Conservation (phyloP, 2,888 invertebrate species). For the Hylaea fasciaria region DNA sequence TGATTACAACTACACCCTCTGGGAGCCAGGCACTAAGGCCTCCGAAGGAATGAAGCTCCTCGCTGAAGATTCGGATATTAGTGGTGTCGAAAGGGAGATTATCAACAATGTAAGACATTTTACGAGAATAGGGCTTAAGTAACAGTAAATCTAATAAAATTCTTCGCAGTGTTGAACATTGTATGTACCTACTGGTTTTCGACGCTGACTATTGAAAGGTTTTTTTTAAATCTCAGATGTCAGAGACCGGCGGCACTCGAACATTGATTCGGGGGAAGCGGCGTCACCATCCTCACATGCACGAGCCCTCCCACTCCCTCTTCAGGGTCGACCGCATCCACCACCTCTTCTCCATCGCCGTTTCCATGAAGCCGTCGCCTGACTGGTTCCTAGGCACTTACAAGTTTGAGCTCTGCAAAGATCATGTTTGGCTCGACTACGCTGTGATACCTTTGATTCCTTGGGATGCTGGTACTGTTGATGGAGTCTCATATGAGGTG, state of each 20-base stretch:
- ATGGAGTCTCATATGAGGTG: slow-evolving; percentile 78
- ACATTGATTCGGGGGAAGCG: slow-evolving; percentile 73
- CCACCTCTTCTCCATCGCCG: slow-evolving; percentile 72
- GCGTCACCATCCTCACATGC: slow-evolving; percentile 74
- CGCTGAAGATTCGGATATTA: slow-evolving; percentile 61
- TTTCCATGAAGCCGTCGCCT: slow-evolving; percentile 75
- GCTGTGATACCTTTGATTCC: slow-evolving; percentile 66
- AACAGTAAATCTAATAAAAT: no score
- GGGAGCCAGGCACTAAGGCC: slow-evolving; percentile 65
- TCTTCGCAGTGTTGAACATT: no score
- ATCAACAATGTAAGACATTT: slow-evolving; percentile 59
- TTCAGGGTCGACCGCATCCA: slow-evolving; percentile 74
- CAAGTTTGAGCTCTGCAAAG: slow-evolving; percentile 70
- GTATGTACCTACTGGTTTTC: no score
- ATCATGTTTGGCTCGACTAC: slow-evolving; percentile 63
- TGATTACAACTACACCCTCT: slow-evolving; percentile 58
- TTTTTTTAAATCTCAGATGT: slow-evolving; percentile 59
- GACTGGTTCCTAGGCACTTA: slow-evolving; percentile 78
- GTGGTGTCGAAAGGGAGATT: slow-evolving; percentile 64
- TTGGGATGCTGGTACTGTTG: slow-evolving; percentile 76
- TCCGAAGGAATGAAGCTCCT: slow-evolving; percentile 58
- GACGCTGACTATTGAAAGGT: not conserved
- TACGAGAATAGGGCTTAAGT: not conserved
- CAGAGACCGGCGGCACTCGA: slow-evolving; percentile 58
- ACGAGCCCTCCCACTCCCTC: slow-evolving; percentile 69